Evolutionary conservation across 1,140 invertebrate species (phyloP), one percentile per base, ranked within the genome.

Genomic region (Lysiphlebus fabarum): DNA sequence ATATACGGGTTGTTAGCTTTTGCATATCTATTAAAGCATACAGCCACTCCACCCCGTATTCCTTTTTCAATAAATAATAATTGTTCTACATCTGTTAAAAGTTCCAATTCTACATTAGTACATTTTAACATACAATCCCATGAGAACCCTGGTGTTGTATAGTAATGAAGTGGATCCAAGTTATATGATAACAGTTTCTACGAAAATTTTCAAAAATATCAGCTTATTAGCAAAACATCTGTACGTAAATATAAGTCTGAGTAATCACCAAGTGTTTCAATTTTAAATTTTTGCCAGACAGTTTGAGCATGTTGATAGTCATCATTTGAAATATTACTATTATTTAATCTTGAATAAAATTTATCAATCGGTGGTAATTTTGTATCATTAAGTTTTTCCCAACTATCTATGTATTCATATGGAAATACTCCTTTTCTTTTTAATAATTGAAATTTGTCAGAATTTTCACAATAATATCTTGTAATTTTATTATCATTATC

Each of bases 1-100:
- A 81, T 67, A 65, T 74, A 79, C 48, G 62, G 60, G 68, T 82
- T 81, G 65, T 82, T 83, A n/a, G 81, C 77, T 59, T 67, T 67
- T 11, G 69, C 70, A 70, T 74, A 48, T 2, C 3, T 6, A 26
- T 48, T 48, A 1, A 14, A 10, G 7, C 45, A 48, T 11, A 26
- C 14, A 26, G 45, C 12, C 6, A 48, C 12, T 8, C 45, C 45
- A 26, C 45, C 12, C 0, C 45, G 12, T 14, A 48, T 6, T 4
- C 26, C 45, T 26, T 48, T 4, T 11, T 48, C 12, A 5, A 48
- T 48, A 12, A 48, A 48, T 5, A 17, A 33, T 8, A 48, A 14
- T 11, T 8, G 17, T 8, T 48, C 45, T 2, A 33, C 26, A 26
- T 48, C 45, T 48, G 6, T 17, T 8, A 17, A 26, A 1, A 48